Evolutionary conservation across 1,140 invertebrate genomes (phyloP), one percentile per base, ranked within the genome.

Genomic region (Lepidotrigona ventralis): DNA sequence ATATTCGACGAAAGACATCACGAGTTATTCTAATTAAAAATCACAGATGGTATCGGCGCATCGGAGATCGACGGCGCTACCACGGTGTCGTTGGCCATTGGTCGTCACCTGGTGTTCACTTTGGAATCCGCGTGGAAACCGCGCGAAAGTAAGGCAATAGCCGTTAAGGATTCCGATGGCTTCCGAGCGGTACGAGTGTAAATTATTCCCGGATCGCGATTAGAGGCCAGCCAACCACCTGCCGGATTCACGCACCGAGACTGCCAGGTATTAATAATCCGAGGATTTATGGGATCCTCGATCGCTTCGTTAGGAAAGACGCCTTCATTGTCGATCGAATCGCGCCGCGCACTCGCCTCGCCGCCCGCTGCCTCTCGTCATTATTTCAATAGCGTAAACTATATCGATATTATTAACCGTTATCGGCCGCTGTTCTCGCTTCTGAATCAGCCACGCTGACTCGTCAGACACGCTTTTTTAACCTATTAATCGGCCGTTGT

Each of bases 141-240:
- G 83, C 81, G 70, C 54, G 73, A 89, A 80, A 74, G 53, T 23
- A 53, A 58, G 64, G 64, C 71, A 71, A 73, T 68, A 70, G 83
- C 86, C 84, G 84, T 90, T 87, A 86, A 90, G 46, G 66, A 72
- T 88, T 86, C 73, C 87, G 78, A 84, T 81, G 79, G 79, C 86
- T 84, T 64, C 76, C 82, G 85, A 84, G 83, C 63, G 84, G 69
- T 84, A 80, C 75, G 66, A 86, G 80, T 83, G 80, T 90, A 89
- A 90, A 90, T 90, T 90, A 91, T 90, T 88, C 88, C 69, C 51
- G 87, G 85, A 91, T 90, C 84, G 79, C 89, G 85, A 90, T 90
- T 90, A 89, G 85, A 89, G 81, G 79, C 79, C 77, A 83, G 85
- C 83, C 83, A 85, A 79, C 82, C 90, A 90, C 88, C 90, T 90